These are phyloP conservation scores for Poecilia gillii DNA, from an alignment of 2,797 vertebrate genomes.

Conservation along the genomic window DNA sequence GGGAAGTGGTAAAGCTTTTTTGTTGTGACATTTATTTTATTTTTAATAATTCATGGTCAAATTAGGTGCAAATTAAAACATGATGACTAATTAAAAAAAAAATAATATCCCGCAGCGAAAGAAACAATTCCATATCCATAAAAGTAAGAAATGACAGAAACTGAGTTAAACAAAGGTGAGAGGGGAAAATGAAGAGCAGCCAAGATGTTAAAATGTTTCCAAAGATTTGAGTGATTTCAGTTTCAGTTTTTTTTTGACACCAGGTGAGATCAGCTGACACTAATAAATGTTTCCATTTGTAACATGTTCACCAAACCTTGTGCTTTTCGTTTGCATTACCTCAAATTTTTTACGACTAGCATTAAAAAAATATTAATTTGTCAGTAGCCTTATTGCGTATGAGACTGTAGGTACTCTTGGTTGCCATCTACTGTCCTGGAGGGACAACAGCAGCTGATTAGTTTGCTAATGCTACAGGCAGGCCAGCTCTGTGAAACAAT, in stretches of 20 bases:
- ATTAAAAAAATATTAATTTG: background rate
- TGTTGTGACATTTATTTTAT: background rate
- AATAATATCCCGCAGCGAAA: background rate
- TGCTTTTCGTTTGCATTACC: background rate
- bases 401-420: background rate
- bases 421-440: background rate
- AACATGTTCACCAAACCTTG: background rate
- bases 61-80: background rate
- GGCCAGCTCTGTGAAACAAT: background rate
- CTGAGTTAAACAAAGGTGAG: background rate
- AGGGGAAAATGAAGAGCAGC: background rate
- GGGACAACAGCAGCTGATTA: background rate
- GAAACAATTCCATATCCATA: background rate
- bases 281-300: background rate
- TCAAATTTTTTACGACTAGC: background rate
- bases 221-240: background rate
- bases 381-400: background rate
- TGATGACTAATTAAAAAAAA: background rate
- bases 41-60: background rate
- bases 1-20: background rate
- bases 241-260: background rate
- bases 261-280: background rate
- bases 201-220: background rate
- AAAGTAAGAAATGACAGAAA: background rate
- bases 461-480: background rate